Percentiles rank a stretch among this genome's conserved stretches.
Conservation (phyloP, 2,113 vertebrate species). For the Mobula birostris region DNA sequence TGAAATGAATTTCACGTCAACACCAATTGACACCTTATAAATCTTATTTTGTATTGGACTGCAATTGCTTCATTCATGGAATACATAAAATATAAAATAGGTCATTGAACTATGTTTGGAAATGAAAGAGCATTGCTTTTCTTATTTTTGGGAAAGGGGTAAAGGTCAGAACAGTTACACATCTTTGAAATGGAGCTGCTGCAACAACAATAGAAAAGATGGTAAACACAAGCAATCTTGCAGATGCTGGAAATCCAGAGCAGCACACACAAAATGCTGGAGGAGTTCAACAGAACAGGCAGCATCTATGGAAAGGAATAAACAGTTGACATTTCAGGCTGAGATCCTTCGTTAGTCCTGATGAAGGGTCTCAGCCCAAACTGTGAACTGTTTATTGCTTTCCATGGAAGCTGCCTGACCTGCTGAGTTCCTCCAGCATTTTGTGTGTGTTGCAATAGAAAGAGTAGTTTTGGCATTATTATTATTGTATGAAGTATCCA, state of each 20-base stretch:
- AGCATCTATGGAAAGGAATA: too few species aligned
- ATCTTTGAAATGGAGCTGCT: neutral
- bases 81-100: slow-evolving; percentile 1
- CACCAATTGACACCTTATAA: neutral
- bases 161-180: neutral
- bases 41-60: neutral
- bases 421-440: too few species aligned
- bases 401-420: too few species aligned
- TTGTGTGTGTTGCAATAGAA: neutral
- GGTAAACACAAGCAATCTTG: neutral
- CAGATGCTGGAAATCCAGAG: too few species aligned
- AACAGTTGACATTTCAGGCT: too few species aligned
- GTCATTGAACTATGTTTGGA: neutral
- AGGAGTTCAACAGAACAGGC: too few species aligned
- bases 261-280: too few species aligned
- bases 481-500: neutral
- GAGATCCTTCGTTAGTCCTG: too few species aligned
- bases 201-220: neutral
- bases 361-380: too few species aligned
- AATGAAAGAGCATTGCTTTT: neutral
- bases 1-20: neutral
- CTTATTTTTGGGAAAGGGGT: neutral
- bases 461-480: neutral
- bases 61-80: neutral
- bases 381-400: too few species aligned